Evolutionary conservation across 2,888 invertebrate species (phyloP), one percentile per base, ranked within the genome.

Genomic region (Lutraria lutraria): DNA sequence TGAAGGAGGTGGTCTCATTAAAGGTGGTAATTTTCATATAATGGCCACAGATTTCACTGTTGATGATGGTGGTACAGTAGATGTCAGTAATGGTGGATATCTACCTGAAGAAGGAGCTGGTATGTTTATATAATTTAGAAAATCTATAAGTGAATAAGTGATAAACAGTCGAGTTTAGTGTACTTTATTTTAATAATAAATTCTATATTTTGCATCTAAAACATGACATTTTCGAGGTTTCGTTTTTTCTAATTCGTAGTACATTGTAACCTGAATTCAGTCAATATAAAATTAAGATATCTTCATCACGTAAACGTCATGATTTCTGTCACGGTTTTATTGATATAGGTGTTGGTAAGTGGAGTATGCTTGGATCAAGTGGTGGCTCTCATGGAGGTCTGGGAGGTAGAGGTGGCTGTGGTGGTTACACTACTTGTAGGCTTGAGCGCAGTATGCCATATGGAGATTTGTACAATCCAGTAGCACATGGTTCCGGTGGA

Each of bases 381-480:
- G 95, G 95, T 13, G 95, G 93, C 16, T 94, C 94, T 10, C 94
- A 94, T 87, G 95, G 94, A 21, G 95, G 95, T 19, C 72, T 93
- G n/a, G 95, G 95, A 29, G 95, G 95, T 0, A 90, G 94, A 16
- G 94, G 95, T n/a, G 93, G 89, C 13, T 95, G 95, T 88, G 92
- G 85, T 16, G 92, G 93, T n/a, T 93, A 89, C 60, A 87, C 93
- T 15, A 92, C 95, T 1, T 95, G 95, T 88, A 91, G 93, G 54
- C 92, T 95, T 0, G 88, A 87, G 31, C 91, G 94, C 60, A 93
- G 90, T 81, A 43, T 84, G 31, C 94, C 95, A 19, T 95, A 95
- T 84, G 95, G 94, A 16, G 87, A 93, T 83, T 83, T 94, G 19
- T 94, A 94, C 85, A 56, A 29, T 6, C 95, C 95, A 13, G 15